These are phyloP conservation scores for Stenodema calcarata DNA, from an alignment of 2,888 invertebrate genomes.

Conservation along the genomic window DNA sequence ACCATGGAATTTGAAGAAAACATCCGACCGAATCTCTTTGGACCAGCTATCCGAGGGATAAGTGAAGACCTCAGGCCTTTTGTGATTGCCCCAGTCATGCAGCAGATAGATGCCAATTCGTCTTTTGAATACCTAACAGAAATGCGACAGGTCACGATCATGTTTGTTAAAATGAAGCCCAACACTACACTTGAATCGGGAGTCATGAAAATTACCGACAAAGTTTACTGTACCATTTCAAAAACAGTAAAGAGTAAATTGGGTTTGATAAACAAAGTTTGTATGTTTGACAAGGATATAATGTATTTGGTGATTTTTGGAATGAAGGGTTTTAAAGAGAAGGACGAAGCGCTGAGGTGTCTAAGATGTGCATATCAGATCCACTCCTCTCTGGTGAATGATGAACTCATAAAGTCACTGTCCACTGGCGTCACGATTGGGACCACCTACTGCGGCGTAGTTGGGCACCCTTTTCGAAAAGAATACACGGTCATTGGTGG, in stretches of 20 bases:
- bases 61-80: slow-evolving; percentile 64
- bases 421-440: slow-evolving; percentile 68
- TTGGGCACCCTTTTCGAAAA: slow-evolving; percentile 71
- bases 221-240: slow-evolving; percentile 54
- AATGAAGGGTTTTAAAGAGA: slow-evolving; percentile 69
- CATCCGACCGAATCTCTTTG: slow-evolving; percentile 40
- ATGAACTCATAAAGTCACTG: slow-evolving; percentile 65
- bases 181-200: slow-evolving; percentile 22
- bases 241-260: slow-evolving; percentile 61
- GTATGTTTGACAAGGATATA: slow-evolving; percentile 69
- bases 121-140: slow-evolving; percentile 72
- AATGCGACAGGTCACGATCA: slow-evolving; percentile 70
- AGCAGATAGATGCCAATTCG: slow-evolving; percentile 68
- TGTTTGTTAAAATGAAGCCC: slow-evolving; percentile 69
- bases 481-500: slow-evolving; percentile 73
- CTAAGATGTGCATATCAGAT: slow-evolving; percentile 68
- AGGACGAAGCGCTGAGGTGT: slow-evolving; percentile 62
- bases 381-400: slow-evolving; percentile 63
- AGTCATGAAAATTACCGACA: slow-evolving; percentile 57
- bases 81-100: slow-evolving; percentile 65
- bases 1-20: slow-evolving; percentile 45
- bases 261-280: slow-evolving; percentile 69
- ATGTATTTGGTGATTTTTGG: slow-evolving; percentile 73
- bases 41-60: slow-evolving; percentile 21
- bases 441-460: slow-evolving; percentile 70